These are phyloP conservation scores for Drosophila prostipennis DNA, from an alignment of 2,888 invertebrate species.

Conservation along the genomic window DNA sequence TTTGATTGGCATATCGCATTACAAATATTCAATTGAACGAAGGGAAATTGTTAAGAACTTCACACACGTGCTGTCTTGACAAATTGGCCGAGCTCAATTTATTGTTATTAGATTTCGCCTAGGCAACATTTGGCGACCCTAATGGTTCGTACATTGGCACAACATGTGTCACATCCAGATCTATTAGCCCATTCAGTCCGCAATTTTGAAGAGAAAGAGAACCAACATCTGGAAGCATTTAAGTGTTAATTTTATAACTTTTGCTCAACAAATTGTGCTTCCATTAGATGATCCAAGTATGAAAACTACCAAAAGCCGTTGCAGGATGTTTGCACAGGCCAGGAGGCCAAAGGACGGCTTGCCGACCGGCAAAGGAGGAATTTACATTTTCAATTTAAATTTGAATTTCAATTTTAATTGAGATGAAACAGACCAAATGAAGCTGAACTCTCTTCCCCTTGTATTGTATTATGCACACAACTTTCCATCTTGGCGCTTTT, in stretches of 20 bases:
- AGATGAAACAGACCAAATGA: conserved; percentile 40
- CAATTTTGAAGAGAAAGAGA: background rate
- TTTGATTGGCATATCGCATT: conserved; percentile 5
- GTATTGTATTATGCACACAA: conserved; percentile 27
- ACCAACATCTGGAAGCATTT: conserved; percentile 66
- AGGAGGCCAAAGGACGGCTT: conserved; percentile 21
- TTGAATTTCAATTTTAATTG: conserved; percentile 50
- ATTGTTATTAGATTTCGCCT: conserved; percentile 60
- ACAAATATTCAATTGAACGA: conserved; percentile 2
- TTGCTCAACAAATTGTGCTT: conserved; percentile 39
- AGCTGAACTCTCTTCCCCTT: conserved; percentile 12
- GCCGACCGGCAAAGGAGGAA: conserved; percentile 19
- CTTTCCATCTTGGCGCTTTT: conserved; percentile 49
- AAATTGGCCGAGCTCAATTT: conserved; percentile 64
- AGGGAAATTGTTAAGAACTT: conserved; percentile 34
- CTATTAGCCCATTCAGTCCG: conserved; percentile 13
- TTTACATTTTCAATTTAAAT: conserved; percentile 73
- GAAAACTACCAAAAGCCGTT: conserved; percentile 13
- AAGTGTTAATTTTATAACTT: conserved; percentile 64
- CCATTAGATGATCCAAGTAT: conserved; percentile 36
- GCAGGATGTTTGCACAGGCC: conserved; percentile 9
- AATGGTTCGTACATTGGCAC: conserved; percentile 30
- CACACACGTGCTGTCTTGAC: conserved; percentile 36
- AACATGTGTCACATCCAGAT: conserved; percentile 41
- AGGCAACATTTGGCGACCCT: conserved; percentile 35